phyloP scores from a whole-genome alignment of 2,113 vertebrate genomes.

The Addax nasomaculatus region DNA sequence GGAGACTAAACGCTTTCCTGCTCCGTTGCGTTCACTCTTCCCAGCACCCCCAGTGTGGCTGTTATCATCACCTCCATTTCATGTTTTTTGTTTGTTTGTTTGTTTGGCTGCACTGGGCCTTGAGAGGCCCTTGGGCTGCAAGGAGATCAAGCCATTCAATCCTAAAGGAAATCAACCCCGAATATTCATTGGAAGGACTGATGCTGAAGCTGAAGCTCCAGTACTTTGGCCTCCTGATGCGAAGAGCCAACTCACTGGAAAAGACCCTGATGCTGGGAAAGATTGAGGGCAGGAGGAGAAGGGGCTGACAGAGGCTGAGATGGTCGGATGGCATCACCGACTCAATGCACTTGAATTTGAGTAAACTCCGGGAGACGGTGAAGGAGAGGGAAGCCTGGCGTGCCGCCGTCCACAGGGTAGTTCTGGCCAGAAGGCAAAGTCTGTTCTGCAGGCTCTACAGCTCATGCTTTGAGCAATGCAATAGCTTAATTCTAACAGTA shows the following conservation, averaged over 20 bases:
- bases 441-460: neutral
- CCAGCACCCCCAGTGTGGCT: neutral
- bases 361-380: fast-evolving
- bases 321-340: neutral
- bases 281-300: neutral
- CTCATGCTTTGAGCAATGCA: neutral
- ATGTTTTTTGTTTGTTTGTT: neutral
- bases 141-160: neutral
- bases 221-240: neutral
- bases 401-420: fast-evolving
- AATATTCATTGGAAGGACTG: neutral
- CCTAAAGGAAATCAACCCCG: neutral
- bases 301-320: neutral
- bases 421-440: neutral
- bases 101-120: neutral
- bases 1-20: neutral
- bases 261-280: neutral
- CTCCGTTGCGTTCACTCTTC: neutral
- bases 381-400: neutral
- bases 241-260: neutral
- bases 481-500: neutral
- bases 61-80: neutral
- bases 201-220: neutral
- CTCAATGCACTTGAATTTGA: neutral
- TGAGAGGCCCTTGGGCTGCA: neutral